These are phyloP conservation scores for Maniola hyperantus DNA, from an alignment of 2,888 invertebrate species.

Conservation along the genomic window DNA sequence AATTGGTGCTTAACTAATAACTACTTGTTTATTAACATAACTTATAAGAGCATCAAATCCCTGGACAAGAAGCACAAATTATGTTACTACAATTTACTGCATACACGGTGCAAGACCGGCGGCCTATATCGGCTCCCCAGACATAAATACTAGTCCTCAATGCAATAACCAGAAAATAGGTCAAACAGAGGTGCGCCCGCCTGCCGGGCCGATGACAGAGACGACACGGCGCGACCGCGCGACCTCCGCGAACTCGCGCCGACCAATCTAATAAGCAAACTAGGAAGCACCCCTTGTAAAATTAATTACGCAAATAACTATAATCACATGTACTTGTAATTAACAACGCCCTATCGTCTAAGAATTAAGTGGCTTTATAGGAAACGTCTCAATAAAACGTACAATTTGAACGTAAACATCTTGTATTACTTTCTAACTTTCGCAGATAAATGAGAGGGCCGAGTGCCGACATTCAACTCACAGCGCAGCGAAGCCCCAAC, in stretches of 20 bases:
- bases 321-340: not conserved
- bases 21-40: not conserved
- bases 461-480: conserved; percentile 47
- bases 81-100: conserved; percentile 59
- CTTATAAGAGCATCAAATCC: conserved; percentile 11
- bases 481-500: conserved; percentile 60
- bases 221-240: conserved; percentile 67
- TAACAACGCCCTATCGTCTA: conserved; percentile 12
- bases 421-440: conserved; percentile 63
- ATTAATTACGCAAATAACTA: conserved; percentile 52
- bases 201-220: conserved; percentile 60
- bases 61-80: conserved; percentile 40
- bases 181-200: conserved; percentile 81
- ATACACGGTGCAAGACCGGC: conserved; percentile 62
- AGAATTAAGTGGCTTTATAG: not conserved
- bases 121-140: conserved; percentile 71
- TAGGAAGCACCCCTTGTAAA: conserved; percentile 51
- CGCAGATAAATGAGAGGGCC: conserved; percentile 59
- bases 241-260: conserved; percentile 56
- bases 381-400: conserved; percentile 48
- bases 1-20: not conserved
- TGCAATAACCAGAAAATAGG: conserved; percentile 82
- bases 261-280: conserved; percentile 52
- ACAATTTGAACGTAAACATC: conserved; percentile 50
- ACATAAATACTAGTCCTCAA: conserved; percentile 77